Percentiles rank a stretch among this genome's conserved stretches.
These are phyloP conservation scores for Belonocnema kinseyi DNA, from an alignment of 1,140 invertebrate genomes.

Conservation along the genomic window DNA sequence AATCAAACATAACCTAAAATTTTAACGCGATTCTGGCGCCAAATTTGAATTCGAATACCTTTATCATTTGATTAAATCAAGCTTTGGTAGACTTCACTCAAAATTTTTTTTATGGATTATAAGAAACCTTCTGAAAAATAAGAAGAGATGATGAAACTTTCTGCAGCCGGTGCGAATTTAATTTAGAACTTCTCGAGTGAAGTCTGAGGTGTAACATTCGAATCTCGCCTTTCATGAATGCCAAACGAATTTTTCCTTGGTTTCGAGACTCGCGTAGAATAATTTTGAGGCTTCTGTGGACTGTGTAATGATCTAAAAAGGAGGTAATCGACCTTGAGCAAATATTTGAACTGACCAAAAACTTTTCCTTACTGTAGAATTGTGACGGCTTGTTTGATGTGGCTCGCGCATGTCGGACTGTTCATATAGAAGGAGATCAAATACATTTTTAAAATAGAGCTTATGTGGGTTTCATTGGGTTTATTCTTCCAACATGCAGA, in stretches of 20 bases:
- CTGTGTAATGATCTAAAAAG: background rate
- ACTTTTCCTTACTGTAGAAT: background rate
- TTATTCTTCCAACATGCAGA: background rate
- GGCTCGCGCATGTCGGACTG: background rate
- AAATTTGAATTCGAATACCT: too few relatives aligned
- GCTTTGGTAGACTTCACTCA: too few relatives aligned
- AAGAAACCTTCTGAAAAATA: background rate
- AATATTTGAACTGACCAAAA: background rate
- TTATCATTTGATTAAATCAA: too few relatives aligned
- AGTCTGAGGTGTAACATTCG: background rate
- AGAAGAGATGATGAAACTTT: background rate
- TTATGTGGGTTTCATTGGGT: too few relatives aligned
- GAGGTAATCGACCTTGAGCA: background rate
- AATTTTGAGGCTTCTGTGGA: background rate
- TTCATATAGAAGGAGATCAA: background rate
- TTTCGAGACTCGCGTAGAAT: background rate
- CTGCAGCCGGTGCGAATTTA: background rate
- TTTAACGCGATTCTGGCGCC: too few relatives aligned
- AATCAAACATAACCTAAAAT: too few relatives aligned
- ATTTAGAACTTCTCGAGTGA: background rate
- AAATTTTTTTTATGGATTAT: too few relatives aligned
- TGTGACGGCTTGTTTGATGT: background rate
- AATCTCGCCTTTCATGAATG: conserved; percentile 3
- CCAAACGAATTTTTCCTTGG: background rate
- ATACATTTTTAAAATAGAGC: background rate